These are phyloP conservation scores for Psophia crepitans DNA, from an alignment of 2,113 vertebrate genomes.

Conservation along the genomic window DNA sequence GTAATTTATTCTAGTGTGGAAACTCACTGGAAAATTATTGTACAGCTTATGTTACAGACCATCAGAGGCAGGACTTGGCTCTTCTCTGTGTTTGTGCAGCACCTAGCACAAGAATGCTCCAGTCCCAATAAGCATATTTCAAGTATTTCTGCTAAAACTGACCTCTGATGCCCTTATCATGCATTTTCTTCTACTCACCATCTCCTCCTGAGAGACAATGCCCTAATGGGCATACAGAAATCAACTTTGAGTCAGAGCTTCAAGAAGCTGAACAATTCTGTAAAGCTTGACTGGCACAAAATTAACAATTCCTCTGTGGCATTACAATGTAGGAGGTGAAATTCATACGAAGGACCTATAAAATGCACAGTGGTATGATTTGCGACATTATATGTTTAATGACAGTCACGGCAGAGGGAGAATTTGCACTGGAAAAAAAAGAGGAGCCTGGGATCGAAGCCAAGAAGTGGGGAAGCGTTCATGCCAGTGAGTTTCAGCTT, in stretches of 20 bases:
- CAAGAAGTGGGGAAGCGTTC: background rate
- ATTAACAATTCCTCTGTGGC: background rate
- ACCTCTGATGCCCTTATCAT: background rate
- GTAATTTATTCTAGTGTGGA: constrained; percentile 16
- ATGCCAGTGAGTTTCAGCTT: background rate
- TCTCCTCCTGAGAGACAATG: background rate
- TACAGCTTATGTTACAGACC: background rate
- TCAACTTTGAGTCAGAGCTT: background rate
- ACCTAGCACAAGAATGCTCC: background rate
- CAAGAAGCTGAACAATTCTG: background rate
- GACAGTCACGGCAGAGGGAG: background rate
- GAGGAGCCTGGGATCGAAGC: background rate
- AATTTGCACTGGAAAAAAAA: background rate
- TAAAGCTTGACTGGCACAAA: background rate
- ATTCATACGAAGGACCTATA: background rate
- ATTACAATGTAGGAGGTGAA: background rate
- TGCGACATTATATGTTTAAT: background rate
- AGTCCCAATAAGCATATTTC: background rate
- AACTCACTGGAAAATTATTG: background rate
- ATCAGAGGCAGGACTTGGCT: background rate
- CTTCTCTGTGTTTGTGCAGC: background rate
- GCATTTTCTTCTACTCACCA: background rate
- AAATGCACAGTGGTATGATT: background rate
- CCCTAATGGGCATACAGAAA: background rate
- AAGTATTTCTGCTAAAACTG: background rate